Evolutionary conservation across 2,797 vertebrate species (phyloP).

Genomic region (Gastrophryne carolinensis): DNA sequence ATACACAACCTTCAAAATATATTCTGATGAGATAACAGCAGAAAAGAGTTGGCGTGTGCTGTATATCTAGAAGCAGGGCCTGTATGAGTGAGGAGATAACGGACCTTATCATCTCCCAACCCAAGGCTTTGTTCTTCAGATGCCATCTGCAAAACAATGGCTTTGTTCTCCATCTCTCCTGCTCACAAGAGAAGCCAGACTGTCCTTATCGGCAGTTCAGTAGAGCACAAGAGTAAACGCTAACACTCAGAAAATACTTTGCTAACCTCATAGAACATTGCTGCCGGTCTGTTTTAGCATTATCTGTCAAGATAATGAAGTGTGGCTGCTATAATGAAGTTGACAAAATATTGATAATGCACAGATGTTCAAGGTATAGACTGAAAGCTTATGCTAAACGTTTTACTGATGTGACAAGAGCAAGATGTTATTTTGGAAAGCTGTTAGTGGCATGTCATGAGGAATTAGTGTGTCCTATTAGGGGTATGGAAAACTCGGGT

Average conservation of each 20-base stretch:
- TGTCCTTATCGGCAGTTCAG: slow-evolving; percentile 66
- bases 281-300: slow-evolving; percentile 34
- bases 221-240: slow-evolving; percentile 56
- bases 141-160: slow-evolving; percentile 52
- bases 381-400: background rate
- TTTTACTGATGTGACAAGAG: slow-evolving; percentile 1
- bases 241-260: slow-evolving; percentile 47
- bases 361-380: background rate
- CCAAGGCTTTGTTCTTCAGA: slow-evolving; percentile 55
- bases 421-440: background rate
- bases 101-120: slow-evolving; percentile 65
- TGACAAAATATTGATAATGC: background rate
- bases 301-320: slow-evolving; percentile 28
- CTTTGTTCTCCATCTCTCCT: slow-evolving; percentile 42
- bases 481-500: background rate
- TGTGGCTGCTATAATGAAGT: background rate
- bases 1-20: no score
- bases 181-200: slow-evolving; percentile 62
- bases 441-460: background rate
- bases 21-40: background rate
- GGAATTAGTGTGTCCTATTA: background rate
- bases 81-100: slow-evolving; percentile 62
- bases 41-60: background rate
- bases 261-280: background rate
- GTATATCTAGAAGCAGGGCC: slow-evolving; percentile 49